These are phyloP conservation scores for Ivindomyrus marchei DNA, from an alignment of 2,113 vertebrate species.

Conservation along the genomic window DNA sequence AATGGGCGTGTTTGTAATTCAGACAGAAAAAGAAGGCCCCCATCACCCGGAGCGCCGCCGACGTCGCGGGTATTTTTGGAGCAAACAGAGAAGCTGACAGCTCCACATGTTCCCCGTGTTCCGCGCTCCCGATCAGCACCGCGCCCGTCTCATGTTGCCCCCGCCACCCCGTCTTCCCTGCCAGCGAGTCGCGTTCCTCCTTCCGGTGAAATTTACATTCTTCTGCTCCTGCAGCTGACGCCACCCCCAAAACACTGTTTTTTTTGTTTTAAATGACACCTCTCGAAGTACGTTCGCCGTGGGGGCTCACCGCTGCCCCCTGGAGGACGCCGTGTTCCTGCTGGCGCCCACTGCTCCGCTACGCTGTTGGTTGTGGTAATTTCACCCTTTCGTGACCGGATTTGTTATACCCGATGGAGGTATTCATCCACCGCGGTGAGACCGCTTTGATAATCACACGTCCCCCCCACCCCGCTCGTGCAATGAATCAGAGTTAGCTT, in stretches of 20 bases:
- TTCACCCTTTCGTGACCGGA: background rate
- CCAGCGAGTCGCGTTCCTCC: background rate
- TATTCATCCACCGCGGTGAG: background rate
- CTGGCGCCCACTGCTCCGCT: background rate
- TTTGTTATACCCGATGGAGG: background rate
- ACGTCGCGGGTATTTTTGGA: background rate
- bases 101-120: background rate
- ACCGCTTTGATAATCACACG: slow-evolving; percentile 17
- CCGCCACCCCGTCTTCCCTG: background rate
- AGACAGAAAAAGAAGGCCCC: background rate
- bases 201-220: background rate
- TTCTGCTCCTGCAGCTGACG: background rate
- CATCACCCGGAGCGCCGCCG: background rate
- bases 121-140: background rate
- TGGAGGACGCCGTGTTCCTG: background rate
- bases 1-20: background rate
- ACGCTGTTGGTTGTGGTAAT: background rate
- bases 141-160: background rate
- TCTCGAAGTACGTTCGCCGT: background rate
- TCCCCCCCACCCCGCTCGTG: background rate
- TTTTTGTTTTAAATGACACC: background rate
- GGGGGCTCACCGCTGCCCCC: background rate
- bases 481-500: background rate
- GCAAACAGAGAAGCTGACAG: slow-evolving; percentile 6
- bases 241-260: background rate